phyloP scores from a whole-genome alignment of 2,113 vertebrate species.

The Periophthalmus modestus region DNA sequence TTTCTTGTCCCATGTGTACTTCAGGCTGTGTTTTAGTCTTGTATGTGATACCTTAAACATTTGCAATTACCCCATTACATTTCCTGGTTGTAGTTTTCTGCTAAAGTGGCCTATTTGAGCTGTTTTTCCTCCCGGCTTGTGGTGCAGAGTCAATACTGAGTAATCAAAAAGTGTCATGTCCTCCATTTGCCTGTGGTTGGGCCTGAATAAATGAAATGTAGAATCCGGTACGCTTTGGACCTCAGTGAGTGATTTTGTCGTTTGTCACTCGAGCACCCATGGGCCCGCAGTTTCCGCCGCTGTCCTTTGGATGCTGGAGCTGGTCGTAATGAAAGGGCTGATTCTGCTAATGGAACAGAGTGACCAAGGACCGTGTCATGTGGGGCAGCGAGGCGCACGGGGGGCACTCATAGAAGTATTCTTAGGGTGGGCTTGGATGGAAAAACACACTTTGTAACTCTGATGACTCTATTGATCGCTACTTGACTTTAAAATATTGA shows the following conservation, averaged over 20 bases:
- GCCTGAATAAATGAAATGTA: slow-evolving; percentile 72
- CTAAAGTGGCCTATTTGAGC: slow-evolving; percentile 29
- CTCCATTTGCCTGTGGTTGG: slow-evolving; percentile 68
- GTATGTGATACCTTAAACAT: not conserved
- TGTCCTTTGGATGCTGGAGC: slow-evolving; percentile 52
- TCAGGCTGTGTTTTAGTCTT: not conserved
- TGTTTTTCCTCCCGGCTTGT: slow-evolving; percentile 36
- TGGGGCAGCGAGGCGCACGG: slow-evolving; percentile 14
- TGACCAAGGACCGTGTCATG: slow-evolving; percentile 14
- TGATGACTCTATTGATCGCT: slow-evolving; percentile 1
- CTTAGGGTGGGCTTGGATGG: slow-evolving; percentile 1
- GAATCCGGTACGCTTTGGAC: slow-evolving; percentile 26
- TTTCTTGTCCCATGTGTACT: too few species aligned
- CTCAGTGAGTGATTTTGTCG: slow-evolving; percentile 43
- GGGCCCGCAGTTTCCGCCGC: slow-evolving; percentile 32
- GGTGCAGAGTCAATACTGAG: slow-evolving; percentile 69
- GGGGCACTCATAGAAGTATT: not conserved
- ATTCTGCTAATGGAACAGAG: slow-evolving; percentile 42
- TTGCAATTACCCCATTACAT: not conserved
- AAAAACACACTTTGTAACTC: slow-evolving; percentile 4
- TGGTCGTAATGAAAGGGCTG: slow-evolving; percentile 49
- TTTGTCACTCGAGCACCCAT: slow-evolving; percentile 62
- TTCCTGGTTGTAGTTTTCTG: slow-evolving; percentile 30
- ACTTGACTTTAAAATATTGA: not conserved
- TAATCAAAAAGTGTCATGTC: slow-evolving; percentile 74